Percentiles rank a stretch among this genome's conserved stretches.
phyloP scores from a whole-genome alignment of 2,113 vertebrate species.

The Echinops telfairi region DNA sequence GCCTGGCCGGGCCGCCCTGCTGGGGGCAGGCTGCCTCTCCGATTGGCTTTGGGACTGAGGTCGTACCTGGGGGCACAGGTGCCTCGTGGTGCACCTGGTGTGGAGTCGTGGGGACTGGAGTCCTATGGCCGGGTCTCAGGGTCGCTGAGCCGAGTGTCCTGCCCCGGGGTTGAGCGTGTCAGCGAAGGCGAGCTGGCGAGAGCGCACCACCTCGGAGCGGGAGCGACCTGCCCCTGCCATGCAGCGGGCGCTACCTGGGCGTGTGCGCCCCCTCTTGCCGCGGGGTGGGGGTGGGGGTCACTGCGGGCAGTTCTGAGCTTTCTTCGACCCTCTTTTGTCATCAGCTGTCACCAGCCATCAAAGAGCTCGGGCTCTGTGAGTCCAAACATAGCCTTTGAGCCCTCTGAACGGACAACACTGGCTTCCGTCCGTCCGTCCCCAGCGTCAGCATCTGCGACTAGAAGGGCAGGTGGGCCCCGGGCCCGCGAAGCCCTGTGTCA shows the following conservation, averaged over 20 bases:
- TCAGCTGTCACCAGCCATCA: neutral
- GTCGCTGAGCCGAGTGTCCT: neutral
- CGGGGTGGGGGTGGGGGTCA: neutral
- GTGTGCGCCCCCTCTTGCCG: neutral
- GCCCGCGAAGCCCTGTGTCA: rapidly evolving
- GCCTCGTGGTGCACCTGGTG: neutral
- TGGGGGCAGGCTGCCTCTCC: neutral
- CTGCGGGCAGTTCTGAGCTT: neutral
- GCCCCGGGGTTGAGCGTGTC: neutral
- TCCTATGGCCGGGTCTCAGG: neutral
- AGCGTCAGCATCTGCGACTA: neutral
- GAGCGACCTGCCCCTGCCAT: neutral
- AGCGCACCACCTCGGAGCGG: neutral
- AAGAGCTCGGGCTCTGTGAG: neutral
- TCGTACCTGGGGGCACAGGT: neutral
- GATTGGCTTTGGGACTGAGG: neutral
- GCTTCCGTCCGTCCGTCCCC: neutral
- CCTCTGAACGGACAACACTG: neutral
- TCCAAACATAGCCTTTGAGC: neutral
- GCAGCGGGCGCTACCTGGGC: rapidly evolving
- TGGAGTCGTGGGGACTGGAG: neutral
- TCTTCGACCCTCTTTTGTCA: neutral
- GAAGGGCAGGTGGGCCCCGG: neutral
- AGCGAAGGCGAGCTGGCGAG: neutral
- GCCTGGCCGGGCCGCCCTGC: neutral